Percentiles rank a stretch among this genome's conserved stretches.
Evolutionary conservation across 2,797 vertebrate genomes (phyloP).

Genomic region (Gallirallus australis): DNA sequence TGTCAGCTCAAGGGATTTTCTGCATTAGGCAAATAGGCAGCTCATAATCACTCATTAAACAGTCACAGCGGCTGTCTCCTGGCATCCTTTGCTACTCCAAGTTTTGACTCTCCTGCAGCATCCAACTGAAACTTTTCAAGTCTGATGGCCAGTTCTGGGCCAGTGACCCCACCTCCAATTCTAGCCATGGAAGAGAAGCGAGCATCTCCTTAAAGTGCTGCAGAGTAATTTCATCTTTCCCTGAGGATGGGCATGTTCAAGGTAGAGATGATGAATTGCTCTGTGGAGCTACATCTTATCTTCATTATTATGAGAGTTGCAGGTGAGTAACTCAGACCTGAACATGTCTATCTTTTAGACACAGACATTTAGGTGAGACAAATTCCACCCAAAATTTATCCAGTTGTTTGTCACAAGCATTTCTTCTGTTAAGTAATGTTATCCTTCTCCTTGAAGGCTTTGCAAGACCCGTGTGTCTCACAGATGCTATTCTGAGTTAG

Average conservation of each 20-base stretch:
- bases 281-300: neutral
- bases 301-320: neutral
- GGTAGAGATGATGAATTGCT: neutral
- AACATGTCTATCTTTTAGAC: neutral
- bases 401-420: neutral
- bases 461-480: neutral
- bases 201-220: neutral
- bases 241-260: neutral
- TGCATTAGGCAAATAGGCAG: conserved; percentile 30
- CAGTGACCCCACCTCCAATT: neutral
- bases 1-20: conserved; percentile 44
- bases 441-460: neutral
- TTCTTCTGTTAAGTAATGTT: neutral
- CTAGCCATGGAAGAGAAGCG: neutral
- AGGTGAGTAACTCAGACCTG: neutral
- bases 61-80: neutral
- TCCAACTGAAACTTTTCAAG: neutral
- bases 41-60: conserved; percentile 18
- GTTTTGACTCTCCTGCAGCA: neutral
- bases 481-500: neutral
- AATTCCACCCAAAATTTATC: neutral
- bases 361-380: neutral
- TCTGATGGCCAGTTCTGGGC: neutral
- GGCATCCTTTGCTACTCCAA: neutral
- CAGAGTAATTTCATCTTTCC: neutral